These are phyloP conservation scores for Colinus virginianus DNA, from an alignment of 2,113 vertebrate species.

Conservation along the genomic window DNA sequence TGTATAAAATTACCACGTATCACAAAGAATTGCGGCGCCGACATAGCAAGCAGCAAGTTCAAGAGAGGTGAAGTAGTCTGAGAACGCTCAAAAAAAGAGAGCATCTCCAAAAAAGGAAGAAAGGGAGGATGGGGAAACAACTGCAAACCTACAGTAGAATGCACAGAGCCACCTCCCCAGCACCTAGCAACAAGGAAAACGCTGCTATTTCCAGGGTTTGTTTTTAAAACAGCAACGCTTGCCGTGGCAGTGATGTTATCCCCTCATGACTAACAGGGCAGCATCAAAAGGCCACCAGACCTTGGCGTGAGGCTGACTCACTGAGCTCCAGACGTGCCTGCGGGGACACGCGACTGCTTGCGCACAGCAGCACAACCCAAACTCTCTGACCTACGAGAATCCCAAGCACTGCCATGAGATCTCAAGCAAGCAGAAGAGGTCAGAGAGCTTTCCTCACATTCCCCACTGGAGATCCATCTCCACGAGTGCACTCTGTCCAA, in stretches of 20 bases:
- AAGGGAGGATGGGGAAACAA: background rate
- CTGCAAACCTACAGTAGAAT: background rate
- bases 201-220: conserved; percentile 9
- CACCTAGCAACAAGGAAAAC: background rate
- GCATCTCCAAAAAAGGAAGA: conserved; percentile 35
- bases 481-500: background rate
- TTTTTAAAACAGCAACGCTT: background rate
- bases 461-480: background rate
- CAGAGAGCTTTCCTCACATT: background rate
- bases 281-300: background rate
- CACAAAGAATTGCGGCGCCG: background rate
- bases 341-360: background rate
- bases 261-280: conserved; percentile 6
- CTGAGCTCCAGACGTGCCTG: conserved; percentile 31
- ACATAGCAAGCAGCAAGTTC: background rate
- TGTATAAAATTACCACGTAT: background rate
- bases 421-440: background rate
- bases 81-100: background rate
- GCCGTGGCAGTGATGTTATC: background rate
- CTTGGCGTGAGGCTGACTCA: conserved; percentile 32
- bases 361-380: background rate
- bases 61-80: conserved; percentile 17
- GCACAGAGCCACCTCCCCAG: background rate
- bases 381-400: background rate
- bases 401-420: background rate